Base-by-base conservation (phyloP, 2,888 invertebrate genomes). In the Polymixis lichenea region DNA sequence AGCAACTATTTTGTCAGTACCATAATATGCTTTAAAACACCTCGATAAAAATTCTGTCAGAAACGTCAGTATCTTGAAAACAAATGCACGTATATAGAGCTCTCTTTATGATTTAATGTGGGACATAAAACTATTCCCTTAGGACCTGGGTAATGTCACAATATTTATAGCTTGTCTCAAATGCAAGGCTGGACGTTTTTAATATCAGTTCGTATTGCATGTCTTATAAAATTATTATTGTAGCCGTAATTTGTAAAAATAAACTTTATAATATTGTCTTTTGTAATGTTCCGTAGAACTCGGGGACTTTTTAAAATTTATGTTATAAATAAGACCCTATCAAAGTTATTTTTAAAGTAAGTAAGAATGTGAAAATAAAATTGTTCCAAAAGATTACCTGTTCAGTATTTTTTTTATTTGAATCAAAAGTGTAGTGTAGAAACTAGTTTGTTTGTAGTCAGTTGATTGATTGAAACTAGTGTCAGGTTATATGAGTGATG, bases 141-240 rank as follows among this genome's bases (percentile, higher is more conserved):
- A 65, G 53, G 67, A 67, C 70, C n/a, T 38, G 62, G 28, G 53
- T 75, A 70, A 22, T 62, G 51, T 75, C 62, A 70, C 19, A 82
- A 53, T 83, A 79, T 86, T 85, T 77, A 85, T 84, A 71, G 75
- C 55, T 51, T 58, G 75, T 80, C 81, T 87, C 65, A 69, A 84
- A 74, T 81, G 78, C 71, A 81, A 85, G 79, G 64, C 49, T 53
- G 56, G 73, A 67, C 71, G 38, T 81, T 82, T 84, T 88, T 86
- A 88, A 86, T 88, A 84, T 64, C 77, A 76, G 81, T 86, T 86
- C 74, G 55, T 83, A 85, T 82, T 85, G 76, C 86, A 82, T 71
- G 75, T 64, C 78, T 78, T 79, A 73, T 83, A 72, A 86, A 83
- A 86, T 77, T 86, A 86, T 82, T 84, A 86, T 77, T 75, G 70